Evolutionary conservation across 2,113 vertebrate genomes (phyloP).

Genomic region (Clarias gariepinus): DNA sequence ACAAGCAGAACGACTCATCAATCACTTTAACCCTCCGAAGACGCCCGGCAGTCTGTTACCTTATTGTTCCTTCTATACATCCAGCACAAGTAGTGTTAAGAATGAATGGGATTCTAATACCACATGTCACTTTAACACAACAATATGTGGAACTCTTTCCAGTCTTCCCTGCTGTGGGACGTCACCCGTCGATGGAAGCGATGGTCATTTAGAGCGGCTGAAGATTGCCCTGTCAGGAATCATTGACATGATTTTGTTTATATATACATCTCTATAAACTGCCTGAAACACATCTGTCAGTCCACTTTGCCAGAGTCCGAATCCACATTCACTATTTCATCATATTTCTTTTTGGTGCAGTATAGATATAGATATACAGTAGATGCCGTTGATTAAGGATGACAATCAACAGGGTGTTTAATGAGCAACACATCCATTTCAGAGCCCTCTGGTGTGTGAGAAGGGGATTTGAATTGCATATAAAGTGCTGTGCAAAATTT

Average conservation of each 20-base stretch:
- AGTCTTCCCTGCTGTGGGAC: neutral
- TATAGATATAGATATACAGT: neutral
- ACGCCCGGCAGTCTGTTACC: neutral
- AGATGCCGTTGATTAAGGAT: neutral
- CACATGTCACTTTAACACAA: neutral
- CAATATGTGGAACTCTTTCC: neutral
- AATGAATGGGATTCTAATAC: neutral
- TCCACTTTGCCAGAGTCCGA: neutral
- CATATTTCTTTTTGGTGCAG: neutral
- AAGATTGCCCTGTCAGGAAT: conserved; percentile 24
- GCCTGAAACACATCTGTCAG: neutral
- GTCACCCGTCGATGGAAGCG: neutral
- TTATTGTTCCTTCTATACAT: neutral
- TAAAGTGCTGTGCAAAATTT: neutral
- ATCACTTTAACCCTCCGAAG: neutral
- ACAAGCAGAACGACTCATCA: neutral
- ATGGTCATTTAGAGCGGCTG: neutral
- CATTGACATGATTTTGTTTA: conserved; percentile 9
- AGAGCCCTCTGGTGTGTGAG: neutral
- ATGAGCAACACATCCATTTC: neutral
- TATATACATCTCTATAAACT: neutral
- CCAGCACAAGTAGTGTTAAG: neutral
- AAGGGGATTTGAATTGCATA: neutral
- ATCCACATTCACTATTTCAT: neutral
- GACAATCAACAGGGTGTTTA: neutral